phyloP scores from a whole-genome alignment of 2,888 invertebrate genomes.

The Microctonus hyperodae region DNA sequence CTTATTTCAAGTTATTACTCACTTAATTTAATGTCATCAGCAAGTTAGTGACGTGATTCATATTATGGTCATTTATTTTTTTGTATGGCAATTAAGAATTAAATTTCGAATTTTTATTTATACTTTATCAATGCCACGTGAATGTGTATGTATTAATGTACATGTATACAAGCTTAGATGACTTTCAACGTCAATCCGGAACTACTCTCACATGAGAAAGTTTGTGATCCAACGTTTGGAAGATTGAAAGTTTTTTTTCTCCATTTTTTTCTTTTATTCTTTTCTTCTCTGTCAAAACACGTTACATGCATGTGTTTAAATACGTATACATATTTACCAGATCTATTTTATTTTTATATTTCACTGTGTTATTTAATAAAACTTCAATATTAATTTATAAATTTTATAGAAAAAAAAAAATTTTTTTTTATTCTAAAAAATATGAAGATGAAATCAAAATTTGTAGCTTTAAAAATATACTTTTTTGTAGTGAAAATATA shows the following conservation, averaged over 20 bases:
- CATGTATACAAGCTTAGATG: constrained; percentile 15
- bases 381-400: too few species aligned
- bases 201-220: constrained; percentile 41
- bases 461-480: background rate
- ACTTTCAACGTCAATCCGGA: constrained; percentile 24
- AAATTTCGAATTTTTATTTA: too few species aligned
- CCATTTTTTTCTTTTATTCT: constrained; percentile 26
- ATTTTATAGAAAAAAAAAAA: too few species aligned
- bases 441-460: too few species aligned
- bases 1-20: too few species aligned
- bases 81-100: too few species aligned
- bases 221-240: constrained; percentile 42
- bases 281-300: background rate
- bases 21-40: too few species aligned
- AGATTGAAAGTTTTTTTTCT: constrained; percentile 43
- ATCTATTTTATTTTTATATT: background rate
- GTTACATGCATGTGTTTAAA: too few species aligned
- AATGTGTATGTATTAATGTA: background rate
- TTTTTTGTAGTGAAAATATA: too few species aligned
- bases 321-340: background rate
- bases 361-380: background rate
- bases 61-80: too few species aligned
- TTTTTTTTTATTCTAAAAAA: too few species aligned
- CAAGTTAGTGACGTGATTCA: too few species aligned
- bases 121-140: background rate